Percentiles rank a stretch among this genome's conserved stretches.
Conservation (phyloP, 2,888 invertebrate species). For the Miltochrista miniata region DNA sequence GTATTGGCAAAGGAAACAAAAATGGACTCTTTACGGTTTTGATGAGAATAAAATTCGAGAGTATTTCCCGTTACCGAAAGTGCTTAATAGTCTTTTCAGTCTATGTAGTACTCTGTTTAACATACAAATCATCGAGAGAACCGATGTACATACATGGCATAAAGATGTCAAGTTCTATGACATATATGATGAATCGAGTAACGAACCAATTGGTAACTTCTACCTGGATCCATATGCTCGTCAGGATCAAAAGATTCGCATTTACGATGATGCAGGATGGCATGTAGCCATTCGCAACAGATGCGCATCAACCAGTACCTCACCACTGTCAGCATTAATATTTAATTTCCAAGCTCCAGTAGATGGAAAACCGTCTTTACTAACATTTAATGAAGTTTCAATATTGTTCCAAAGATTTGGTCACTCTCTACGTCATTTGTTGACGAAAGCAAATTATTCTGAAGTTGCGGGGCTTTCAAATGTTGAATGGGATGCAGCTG, state of each 20-base stretch:
- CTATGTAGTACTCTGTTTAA: slow-evolving; percentile 91
- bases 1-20: slow-evolving; percentile 93
- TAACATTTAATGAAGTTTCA: slow-evolving; percentile 90
- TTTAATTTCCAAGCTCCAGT: slow-evolving; percentile 90
- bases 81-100: slow-evolving; percentile 90
- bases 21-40: slow-evolving; percentile 85
- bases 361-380: slow-evolving; percentile 86
- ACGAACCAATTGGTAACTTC: slow-evolving; percentile 89
- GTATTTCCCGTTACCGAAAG: slow-evolving; percentile 92
- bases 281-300: slow-evolving; percentile 90
- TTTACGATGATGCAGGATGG: slow-evolving; percentile 87
- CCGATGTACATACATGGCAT: slow-evolving; percentile 90
- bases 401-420: slow-evolving; percentile 94
- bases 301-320: slow-evolving; percentile 85
- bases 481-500: slow-evolving; percentile 97
- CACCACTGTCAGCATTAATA: slow-evolving; percentile 91
- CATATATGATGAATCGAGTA: slow-evolving; percentile 87
- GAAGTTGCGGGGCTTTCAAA: slow-evolving; percentile 94
- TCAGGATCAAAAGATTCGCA: slow-evolving; percentile 85
- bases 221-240: slow-evolving; percentile 92
- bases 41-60: slow-evolving; percentile 89
- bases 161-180: slow-evolving; percentile 93
- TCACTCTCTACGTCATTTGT: slow-evolving; percentile 91
- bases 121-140: slow-evolving; percentile 87
- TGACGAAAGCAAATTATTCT: slow-evolving; percentile 91